Evolutionary conservation across 2,113 vertebrate genomes (phyloP).

Genomic region (Pelmatolapia mariae): DNA sequence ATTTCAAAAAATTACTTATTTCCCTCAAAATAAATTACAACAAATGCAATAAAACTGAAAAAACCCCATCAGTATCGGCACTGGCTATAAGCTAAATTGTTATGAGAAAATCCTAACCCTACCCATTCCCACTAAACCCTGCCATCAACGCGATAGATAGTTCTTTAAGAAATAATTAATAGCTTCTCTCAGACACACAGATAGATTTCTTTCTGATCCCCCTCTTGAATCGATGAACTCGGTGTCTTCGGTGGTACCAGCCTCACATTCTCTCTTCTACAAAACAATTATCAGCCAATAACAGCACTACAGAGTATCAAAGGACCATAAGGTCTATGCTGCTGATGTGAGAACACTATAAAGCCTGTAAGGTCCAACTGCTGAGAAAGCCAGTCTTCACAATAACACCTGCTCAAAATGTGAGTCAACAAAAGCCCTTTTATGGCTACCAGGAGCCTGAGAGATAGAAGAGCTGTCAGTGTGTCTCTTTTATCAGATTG

Average conservation of each 20-base stretch:
- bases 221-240: neutral
- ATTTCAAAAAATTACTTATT: neutral
- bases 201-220: neutral
- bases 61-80: neutral
- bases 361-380: neutral
- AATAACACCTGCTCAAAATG: conserved; percentile 1
- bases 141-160: neutral
- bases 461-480: conserved; percentile 27
- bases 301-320: neutral
- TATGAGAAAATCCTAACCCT: neutral
- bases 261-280: neutral
- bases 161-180: neutral
- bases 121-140: neutral
- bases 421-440: conserved; percentile 37
- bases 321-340: neutral
- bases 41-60: neutral
- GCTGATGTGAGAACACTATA: conserved; percentile 20
- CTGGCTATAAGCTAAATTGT: neutral
- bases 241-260: neutral
- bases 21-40: neutral
- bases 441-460: neutral
- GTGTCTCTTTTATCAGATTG: conserved; percentile 42
- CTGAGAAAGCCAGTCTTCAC: neutral
- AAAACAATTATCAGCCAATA: conserved; percentile 13
- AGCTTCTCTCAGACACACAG: neutral